A percentile compares a stretch with the other conserved stretches of the same genome.
phyloP scores from a whole-genome alignment of 2,888 invertebrate species.

The Erebia epiphron region DNA sequence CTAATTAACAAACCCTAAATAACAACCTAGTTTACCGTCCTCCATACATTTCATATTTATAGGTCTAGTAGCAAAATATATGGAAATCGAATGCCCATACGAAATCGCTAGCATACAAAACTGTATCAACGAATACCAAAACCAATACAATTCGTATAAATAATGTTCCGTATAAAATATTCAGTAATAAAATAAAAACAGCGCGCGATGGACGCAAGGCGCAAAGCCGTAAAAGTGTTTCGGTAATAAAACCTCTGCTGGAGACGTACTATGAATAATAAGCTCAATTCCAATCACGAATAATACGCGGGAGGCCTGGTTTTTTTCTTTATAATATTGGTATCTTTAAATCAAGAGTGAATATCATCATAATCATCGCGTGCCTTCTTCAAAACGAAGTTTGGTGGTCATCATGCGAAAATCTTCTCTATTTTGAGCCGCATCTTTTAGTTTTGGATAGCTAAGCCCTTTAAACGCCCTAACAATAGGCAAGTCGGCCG shows the following conservation, averaged over 20 bases:
- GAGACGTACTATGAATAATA: constrained; percentile 33
- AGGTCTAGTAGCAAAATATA: constrained; percentile 5
- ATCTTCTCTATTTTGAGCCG: too few relatives aligned
- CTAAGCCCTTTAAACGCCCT: too few relatives aligned
- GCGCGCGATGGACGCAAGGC: constrained; percentile 32
- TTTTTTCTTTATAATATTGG: too few relatives aligned
- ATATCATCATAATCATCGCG: too few relatives aligned
- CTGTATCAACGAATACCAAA: constrained; percentile 19
- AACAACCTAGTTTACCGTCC: background rate
- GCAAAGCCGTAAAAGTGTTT: constrained; percentile 29
- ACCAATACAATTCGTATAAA: constrained; percentile 18
- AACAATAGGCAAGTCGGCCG: too few relatives aligned
- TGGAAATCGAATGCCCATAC: constrained; percentile 19
- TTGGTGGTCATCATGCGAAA: too few relatives aligned
- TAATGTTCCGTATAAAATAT: constrained; percentile 31
- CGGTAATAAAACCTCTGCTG: constrained; percentile 33
- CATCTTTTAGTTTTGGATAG: too few relatives aligned
- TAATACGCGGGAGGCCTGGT: background rate
- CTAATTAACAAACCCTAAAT: background rate
- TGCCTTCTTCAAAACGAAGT: too few relatives aligned
- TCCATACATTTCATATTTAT: background rate
- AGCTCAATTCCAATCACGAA: constrained; percentile 28
- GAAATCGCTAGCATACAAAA: constrained; percentile 12
- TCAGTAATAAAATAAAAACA: constrained; percentile 30
- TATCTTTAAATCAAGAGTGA: too few relatives aligned